Evolutionary conservation across 1,140 invertebrate species (phyloP).

Genomic region (Dinoponera quadriceps): DNA sequence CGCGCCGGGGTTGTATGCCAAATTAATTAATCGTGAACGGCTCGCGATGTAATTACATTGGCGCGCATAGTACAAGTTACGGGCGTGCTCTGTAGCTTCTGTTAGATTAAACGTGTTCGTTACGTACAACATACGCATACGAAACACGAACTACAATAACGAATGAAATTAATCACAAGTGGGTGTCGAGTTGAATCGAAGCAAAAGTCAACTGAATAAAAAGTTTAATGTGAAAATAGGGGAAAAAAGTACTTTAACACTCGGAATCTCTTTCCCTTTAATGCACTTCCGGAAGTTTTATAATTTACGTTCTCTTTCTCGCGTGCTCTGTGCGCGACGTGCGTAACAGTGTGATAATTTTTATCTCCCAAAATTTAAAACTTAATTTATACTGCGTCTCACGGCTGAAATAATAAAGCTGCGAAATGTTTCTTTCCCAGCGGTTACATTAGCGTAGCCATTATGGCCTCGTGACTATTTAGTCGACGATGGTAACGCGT

Average conservation of each 20-base stretch:
- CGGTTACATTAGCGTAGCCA: not conserved
- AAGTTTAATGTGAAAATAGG: not conserved
- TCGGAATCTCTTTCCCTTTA: not conserved
- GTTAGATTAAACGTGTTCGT: not conserved
- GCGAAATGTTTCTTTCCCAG: conserved; percentile 2
- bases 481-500: conserved; percentile 37
- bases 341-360: not conserved
- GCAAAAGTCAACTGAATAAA: not conserved
- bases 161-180: not conserved
- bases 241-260: not conserved
- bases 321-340: too few species aligned
- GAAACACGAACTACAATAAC: not conserved
- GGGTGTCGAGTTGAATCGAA: not conserved
- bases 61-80: not conserved
- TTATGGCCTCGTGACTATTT: conserved; percentile 71
- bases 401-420: not conserved
- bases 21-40: conserved; percentile 49
- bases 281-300: not conserved
- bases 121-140: too few species aligned
- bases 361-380: not conserved
- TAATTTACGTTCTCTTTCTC: conserved; percentile 12
- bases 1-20: not conserved
- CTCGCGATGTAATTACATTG: conserved; percentile 23
- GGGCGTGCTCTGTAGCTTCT: not conserved
- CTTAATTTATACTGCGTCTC: not conserved